phyloP scores from a whole-genome alignment of 1,140 invertebrate species.

The Dendroctonus valens region DNA sequence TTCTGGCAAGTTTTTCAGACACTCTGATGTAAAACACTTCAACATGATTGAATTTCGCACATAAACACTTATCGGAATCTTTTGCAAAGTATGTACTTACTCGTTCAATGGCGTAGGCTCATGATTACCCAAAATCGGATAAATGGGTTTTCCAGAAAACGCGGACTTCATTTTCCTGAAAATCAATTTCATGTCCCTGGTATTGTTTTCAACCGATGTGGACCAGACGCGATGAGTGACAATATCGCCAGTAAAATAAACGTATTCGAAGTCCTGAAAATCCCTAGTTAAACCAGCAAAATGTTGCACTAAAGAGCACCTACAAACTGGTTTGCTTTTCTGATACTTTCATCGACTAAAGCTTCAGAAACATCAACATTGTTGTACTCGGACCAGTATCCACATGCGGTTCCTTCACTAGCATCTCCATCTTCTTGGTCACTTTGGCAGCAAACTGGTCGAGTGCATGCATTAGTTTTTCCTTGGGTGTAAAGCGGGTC shows the following conservation, averaged over 20 bases:
- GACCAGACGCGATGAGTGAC: constrained; percentile 83
- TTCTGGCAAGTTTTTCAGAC: no score
- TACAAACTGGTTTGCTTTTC: constrained; percentile 36
- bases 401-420: constrained; percentile 56
- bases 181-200: constrained; percentile 55
- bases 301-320: not conserved
- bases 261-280: constrained; percentile 57
- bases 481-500: constrained; percentile 70
- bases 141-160: constrained; percentile 66
- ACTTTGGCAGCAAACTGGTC: constrained; percentile 78
- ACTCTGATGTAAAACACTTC: no score
- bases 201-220: constrained; percentile 67
- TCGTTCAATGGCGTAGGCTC: constrained; percentile 84
- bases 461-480: constrained; percentile 66
- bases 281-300: not conserved
- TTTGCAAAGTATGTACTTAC: constrained; percentile 54
- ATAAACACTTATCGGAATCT: no score
- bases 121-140: constrained; percentile 82
- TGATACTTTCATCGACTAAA: constrained; percentile 34
- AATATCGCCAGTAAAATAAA: constrained; percentile 85
- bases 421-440: constrained; percentile 42
- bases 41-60: no score
- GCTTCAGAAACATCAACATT: constrained; percentile 62
- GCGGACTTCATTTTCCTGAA: constrained; percentile 59
- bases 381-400: constrained; percentile 77